phyloP scores from a whole-genome alignment of 2,797 vertebrate genomes.

The Phrynocephalus guinanensis region DNA sequence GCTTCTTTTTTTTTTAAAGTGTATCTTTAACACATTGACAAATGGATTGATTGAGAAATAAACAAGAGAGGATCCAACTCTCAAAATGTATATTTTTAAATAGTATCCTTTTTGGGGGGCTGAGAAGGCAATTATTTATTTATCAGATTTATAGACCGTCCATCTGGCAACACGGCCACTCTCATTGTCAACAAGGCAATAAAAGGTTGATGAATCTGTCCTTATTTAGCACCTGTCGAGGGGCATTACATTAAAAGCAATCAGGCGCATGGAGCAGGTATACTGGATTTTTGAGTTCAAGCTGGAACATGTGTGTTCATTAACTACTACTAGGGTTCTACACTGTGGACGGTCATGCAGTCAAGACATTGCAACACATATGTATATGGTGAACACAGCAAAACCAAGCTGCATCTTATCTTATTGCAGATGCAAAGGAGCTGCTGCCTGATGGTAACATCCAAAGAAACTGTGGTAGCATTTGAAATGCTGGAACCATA shows the following conservation, averaged over 20 bases:
- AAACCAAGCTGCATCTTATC: not conserved
- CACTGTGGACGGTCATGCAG: not conserved
- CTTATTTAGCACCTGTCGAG: too few species aligned
- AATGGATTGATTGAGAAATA: constrained; percentile 44
- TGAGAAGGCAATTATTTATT: constrained; percentile 28
- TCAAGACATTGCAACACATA: not conserved
- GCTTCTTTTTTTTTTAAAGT: constrained; percentile 50
- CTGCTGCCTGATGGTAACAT: not conserved
- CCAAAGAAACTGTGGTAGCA: not conserved
- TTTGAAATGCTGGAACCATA: not conserved
- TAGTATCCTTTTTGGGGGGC: constrained; percentile 8
- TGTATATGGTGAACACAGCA: not conserved
- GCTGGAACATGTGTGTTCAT: not conserved
- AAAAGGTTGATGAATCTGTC: not conserved
- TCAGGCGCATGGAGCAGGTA: not conserved
- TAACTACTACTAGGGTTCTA: not conserved
- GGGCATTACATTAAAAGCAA: not conserved
- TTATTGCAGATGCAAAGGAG: not conserved
- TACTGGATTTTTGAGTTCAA: not conserved
- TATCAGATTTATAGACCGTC: too few species aligned
- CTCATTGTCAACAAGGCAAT: not conserved
- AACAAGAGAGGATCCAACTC: constrained; percentile 41
- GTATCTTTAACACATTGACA: constrained; percentile 63
- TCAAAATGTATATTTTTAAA: constrained; percentile 52
- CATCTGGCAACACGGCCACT: too few species aligned